Conservation (phyloP, 2,113 vertebrate genomes). For the Prunella fulvescens region DNA sequence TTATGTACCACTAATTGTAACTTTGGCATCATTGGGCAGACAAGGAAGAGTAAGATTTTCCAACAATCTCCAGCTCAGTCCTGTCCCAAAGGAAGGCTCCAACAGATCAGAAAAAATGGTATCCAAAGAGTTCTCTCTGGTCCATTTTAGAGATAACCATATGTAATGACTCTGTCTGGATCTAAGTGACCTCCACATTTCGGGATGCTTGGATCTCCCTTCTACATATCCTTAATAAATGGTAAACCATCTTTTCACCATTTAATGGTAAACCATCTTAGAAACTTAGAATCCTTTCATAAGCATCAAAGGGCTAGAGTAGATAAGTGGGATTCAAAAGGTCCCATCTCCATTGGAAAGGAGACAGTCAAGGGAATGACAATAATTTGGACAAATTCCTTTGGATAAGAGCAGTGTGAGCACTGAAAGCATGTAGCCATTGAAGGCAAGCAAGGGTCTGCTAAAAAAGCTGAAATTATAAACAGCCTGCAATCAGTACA, state of each 20-base stretch:
- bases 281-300: not conserved
- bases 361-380: not conserved
- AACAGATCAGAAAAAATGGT: not conserved
- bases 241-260: not conserved
- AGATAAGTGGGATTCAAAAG: not conserved
- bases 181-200: not conserved
- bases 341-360: not conserved
- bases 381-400: not conserved
- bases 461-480: not conserved
- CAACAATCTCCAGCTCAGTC: not conserved
- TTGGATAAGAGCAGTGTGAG: not conserved
- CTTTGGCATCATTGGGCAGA: not conserved
- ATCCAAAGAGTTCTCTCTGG: not conserved
- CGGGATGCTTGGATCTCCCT: not conserved
- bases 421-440: not conserved
- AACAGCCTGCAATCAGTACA: not conserved
- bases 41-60: not conserved
- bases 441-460: not conserved
- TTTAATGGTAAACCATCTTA: not conserved
- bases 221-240: not conserved
- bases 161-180: not conserved
- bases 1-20: not conserved
- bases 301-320: not conserved
- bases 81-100: not conserved
- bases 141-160: not conserved